A percentile compares a stretch with the other conserved stretches of the same genome.
Evolutionary conservation across 1,140 invertebrate genomes (phyloP).

Genomic region (Trypoxylus dichotomus): DNA sequence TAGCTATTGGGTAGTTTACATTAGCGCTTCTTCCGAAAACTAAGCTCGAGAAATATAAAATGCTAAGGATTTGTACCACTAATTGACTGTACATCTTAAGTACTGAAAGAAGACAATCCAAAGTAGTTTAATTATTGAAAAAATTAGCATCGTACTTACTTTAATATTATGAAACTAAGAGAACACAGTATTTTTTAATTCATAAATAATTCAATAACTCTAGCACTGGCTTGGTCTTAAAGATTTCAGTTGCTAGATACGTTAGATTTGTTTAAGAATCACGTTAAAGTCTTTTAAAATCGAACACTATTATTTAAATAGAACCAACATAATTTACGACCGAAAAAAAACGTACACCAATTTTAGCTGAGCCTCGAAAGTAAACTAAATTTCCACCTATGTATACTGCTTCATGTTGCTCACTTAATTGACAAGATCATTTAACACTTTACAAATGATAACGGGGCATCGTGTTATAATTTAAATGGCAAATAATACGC

Average conservation of each 20-base stretch:
- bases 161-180: background rate
- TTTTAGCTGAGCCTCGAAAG: background rate
- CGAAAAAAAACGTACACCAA: conserved; percentile 4
- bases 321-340: conserved; percentile 3
- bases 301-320: background rate
- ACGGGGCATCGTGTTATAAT: conserved; percentile 47
- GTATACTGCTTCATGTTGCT: background rate
- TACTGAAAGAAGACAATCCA: conserved; percentile 6
- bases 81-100: background rate
- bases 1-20: conserved; percentile 27
- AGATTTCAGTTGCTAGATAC: conserved; percentile 27
- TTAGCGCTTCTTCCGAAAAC: conserved; percentile 14
- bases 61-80: background rate
- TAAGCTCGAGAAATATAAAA: conserved; percentile 34
- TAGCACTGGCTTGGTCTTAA: conserved; percentile 35
- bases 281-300: background rate
- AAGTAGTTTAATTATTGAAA: background rate
- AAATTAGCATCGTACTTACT: background rate
- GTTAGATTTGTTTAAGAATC: too few species aligned
- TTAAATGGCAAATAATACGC: conserved; percentile 44
- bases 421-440: conserved; percentile 34
- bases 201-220: background rate
- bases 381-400: background rate
- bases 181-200: background rate
- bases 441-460: conserved; percentile 43